These are phyloP conservation scores for Chaenogobius annularis DNA, from an alignment of 2,113 vertebrate genomes.

Conservation along the genomic window DNA sequence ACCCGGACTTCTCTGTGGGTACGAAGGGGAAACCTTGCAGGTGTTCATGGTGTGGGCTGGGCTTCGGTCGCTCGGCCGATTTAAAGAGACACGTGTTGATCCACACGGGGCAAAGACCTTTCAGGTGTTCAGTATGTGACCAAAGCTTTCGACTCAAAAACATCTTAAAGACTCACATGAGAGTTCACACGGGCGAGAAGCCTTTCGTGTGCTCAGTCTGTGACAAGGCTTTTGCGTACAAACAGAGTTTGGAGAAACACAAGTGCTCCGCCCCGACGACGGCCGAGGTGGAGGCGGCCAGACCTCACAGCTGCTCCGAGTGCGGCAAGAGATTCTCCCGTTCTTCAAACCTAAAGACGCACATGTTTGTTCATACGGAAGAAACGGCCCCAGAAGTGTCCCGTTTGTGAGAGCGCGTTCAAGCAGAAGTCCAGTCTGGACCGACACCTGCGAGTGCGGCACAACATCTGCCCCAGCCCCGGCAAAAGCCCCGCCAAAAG, in stretches of 20 bases:
- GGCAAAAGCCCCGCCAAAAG: background rate
- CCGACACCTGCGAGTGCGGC: background rate
- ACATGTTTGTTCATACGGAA: background rate
- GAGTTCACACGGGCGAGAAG: background rate
- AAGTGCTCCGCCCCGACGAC: background rate
- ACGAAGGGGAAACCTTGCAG: background rate
- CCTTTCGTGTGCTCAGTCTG: background rate
- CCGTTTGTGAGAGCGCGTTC: background rate
- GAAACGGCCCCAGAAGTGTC: background rate
- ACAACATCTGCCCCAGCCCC: background rate
- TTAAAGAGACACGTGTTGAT: conserved; percentile 1
- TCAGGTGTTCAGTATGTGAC: background rate
- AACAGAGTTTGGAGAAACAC: background rate
- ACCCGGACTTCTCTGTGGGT: background rate
- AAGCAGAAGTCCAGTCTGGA: conserved; percentile 1
- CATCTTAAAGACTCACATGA: background rate
- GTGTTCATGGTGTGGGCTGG: background rate
- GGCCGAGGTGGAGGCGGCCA: background rate
- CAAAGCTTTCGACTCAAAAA: background rate
- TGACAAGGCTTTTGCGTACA: background rate
- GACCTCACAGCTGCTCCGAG: background rate
- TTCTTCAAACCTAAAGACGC: background rate
- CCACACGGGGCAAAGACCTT: conserved; percentile 2
- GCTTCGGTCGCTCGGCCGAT: background rate
- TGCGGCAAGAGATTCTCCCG: background rate